Evolutionary conservation across 2,113 vertebrate species (phyloP).

Genomic region (Eupsittula cactorum): DNA sequence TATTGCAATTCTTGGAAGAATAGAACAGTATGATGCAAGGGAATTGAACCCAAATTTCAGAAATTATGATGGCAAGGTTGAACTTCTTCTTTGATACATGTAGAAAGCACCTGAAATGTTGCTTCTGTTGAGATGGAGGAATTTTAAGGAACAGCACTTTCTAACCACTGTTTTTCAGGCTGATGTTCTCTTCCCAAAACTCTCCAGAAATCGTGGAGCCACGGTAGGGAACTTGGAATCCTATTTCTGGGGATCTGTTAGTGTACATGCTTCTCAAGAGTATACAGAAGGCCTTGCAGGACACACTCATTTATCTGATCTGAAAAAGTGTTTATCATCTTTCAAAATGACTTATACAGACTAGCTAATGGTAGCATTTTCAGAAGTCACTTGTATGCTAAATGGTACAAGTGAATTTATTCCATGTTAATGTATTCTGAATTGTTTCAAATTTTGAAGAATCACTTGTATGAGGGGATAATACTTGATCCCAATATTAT

Average conservation of each 20-base stretch:
- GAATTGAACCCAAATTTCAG: constrained; percentile 36
- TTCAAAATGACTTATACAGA: not conserved
- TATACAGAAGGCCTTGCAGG: not conserved
- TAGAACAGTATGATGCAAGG: constrained; percentile 15
- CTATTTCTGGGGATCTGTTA: not conserved
- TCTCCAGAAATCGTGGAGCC: not conserved
- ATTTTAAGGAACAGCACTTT: not conserved
- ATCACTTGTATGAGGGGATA: not conserved
- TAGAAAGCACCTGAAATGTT: not conserved
- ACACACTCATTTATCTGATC: not conserved
- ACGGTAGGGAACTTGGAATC: not conserved
- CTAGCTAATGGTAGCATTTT: not conserved
- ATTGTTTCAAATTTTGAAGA: not conserved
- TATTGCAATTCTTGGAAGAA: constrained; percentile 42
- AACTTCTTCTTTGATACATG: constrained; percentile 15
- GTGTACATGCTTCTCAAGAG: not conserved
- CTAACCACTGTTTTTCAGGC: not conserved
- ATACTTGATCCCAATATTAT: not conserved
- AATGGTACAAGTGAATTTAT: not conserved
- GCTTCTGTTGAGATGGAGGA: not conserved
- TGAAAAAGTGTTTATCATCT: not conserved
- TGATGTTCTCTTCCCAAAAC: not conserved
- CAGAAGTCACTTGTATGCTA: not conserved
- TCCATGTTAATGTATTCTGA: not conserved
- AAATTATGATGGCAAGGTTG: constrained; percentile 31